Base-by-base conservation (phyloP, 2,113 vertebrate genomes). In the Elephantulus edwardii region DNA sequence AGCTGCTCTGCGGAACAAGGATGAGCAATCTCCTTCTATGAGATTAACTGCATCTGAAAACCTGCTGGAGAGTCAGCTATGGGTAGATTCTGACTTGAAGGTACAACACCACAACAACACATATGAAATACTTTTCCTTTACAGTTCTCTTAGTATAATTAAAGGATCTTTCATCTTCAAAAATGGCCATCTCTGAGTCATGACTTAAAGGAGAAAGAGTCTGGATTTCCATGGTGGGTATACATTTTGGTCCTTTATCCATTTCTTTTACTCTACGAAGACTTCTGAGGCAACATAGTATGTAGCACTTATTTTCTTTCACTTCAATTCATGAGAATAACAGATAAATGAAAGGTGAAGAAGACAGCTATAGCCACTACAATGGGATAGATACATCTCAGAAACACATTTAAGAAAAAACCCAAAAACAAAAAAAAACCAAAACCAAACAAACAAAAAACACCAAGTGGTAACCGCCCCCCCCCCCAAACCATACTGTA, bases 361-460 rank as follows among this genome's bases (percentile, higher is more conserved):
- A 50, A 17, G 5, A 85, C 12, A 26, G 78, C 13, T 70, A 50
- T 5, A 83, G 40, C 50, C 68, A 75, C 16, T 8, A 56, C 30
- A 44, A 44, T 74, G 68, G 78, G 40, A 50, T 33, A 30, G 20
- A 48, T 79, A 75, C 17, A 88, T 56, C 38, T 46, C 48, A 88
- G 38, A 93, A 91, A 46, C 54, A 74, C 11, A 48, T 83, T 30
- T 90, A 48, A n/a, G n/a, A n/a, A n/a, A n/a, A n/a, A n/a, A n/a
- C n/a, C n/a, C n/a, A n/a, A n/a, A n/a, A n/a, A n/a, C n/a, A n/a
- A n/a, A n/a, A n/a, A n/a, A n/a, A n/a, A 68, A 6, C 8, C 78
- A 58, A 83, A 22, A 56, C 5, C 26, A 22, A 56, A 56, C 2
- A 17, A 56, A 56, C 6, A 79, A 35, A 77, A 78, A 11, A n/a